Conservation (phyloP, 2,113 vertebrate species). For the Arvicanthis niloticus region DNA sequence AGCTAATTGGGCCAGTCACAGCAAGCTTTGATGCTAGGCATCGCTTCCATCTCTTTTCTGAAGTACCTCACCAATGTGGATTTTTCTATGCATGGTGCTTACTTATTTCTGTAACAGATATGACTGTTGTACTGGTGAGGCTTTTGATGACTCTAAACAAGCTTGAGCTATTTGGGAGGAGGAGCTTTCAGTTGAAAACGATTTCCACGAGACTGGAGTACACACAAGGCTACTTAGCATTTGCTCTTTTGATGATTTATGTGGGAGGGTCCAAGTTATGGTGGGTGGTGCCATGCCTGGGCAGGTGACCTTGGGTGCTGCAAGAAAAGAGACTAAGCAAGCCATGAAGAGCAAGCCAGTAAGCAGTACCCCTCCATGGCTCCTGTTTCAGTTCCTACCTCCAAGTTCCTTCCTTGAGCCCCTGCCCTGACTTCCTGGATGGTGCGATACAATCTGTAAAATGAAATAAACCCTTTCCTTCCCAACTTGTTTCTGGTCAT, state of each 20-base stretch:
- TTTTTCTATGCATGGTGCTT: not conserved
- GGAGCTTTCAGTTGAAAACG: not conserved
- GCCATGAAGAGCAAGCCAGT: not conserved
- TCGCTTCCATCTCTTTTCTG: not conserved
- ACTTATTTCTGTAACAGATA: not conserved
- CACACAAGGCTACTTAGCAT: not conserved
- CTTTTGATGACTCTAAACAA: not conserved
- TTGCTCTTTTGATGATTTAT: not conserved
- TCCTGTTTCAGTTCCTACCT: not conserved
- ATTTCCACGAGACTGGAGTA: not conserved
- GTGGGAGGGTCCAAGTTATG: not conserved
- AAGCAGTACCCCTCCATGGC: not conserved
- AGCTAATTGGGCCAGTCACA: not conserved
- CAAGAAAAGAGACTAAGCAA: not conserved
- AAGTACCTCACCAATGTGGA: not conserved
- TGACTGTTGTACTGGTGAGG: not conserved
- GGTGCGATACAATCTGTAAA: not conserved
- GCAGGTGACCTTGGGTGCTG: not conserved
- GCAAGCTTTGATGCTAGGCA: not conserved
- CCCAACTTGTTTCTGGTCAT: not conserved
- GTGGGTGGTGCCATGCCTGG: not conserved
- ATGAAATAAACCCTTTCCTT: not conserved
- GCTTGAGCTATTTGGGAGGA: not conserved
- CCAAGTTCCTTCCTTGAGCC: not conserved
- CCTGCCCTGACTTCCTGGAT: not conserved